These are phyloP conservation scores for Ligdia adustata DNA, from an alignment of 2,888 invertebrate species.

Conservation along the genomic window DNA sequence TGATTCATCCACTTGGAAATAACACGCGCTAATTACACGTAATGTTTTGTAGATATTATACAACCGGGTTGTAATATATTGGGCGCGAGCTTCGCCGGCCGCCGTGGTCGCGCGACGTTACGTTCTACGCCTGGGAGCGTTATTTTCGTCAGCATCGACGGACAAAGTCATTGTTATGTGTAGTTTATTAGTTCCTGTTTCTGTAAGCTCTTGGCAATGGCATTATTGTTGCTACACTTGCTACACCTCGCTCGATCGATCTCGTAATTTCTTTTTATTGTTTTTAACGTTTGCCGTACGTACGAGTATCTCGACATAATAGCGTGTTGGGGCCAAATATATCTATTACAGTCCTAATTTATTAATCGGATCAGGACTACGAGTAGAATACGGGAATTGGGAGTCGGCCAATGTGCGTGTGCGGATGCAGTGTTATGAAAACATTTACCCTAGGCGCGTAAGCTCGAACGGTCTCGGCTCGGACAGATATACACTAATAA, in stretches of 20 bases:
- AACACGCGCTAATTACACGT: conserved; percentile 23
- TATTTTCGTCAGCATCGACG: conserved; percentile 71
- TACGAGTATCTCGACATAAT: background rate
- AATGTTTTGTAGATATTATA: conserved; percentile 35
- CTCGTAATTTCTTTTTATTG: conserved; percentile 25
- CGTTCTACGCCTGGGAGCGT: conserved; percentile 66
- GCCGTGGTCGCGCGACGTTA: conserved; percentile 44
- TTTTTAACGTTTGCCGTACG: background rate
- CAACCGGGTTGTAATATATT: conserved; percentile 40
- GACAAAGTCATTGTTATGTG: conserved; percentile 64
- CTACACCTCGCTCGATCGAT: conserved; percentile 33
- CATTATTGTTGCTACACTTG: conserved; percentile 52
- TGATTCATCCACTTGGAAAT: conserved; percentile 30
- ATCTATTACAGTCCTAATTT: conserved; percentile 42
- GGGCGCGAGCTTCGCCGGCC: conserved; percentile 29
- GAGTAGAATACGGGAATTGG: conserved; percentile 63
- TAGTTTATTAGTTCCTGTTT: conserved; percentile 70
- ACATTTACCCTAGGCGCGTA: conserved; percentile 60
- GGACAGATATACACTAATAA: too few relatives aligned
- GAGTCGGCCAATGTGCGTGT: conserved; percentile 63
- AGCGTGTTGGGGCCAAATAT: conserved; percentile 1
- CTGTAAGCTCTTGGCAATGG: conserved; percentile 71
- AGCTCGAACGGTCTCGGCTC: conserved; percentile 66
- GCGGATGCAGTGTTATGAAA: conserved; percentile 69
- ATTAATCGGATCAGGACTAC: conserved; percentile 54